These are phyloP conservation scores for Melanotus villosus DNA, from an alignment of 2,888 invertebrate genomes.

Conservation along the genomic window DNA sequence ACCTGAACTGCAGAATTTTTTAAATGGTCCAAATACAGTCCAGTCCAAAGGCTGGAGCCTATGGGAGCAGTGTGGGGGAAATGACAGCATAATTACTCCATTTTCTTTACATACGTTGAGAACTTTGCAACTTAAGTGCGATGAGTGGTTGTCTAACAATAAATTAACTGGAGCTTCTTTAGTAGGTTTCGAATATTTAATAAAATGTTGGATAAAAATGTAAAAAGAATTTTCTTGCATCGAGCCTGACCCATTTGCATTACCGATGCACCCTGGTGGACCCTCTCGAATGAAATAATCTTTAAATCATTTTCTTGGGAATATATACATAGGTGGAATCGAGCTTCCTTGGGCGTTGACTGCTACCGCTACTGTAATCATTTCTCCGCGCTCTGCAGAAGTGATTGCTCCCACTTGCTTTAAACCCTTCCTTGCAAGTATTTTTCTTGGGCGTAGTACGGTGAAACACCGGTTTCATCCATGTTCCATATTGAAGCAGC, in stretches of 20 bases:
- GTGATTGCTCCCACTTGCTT: slow-evolving; percentile 63
- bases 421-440: slow-evolving; percentile 60
- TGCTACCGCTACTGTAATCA: background rate
- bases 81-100: too few relatives aligned
- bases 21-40: too few relatives aligned
- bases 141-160: too few relatives aligned
- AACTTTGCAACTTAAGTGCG: too few relatives aligned
- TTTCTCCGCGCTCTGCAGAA: slow-evolving; percentile 59
- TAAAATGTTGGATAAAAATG: slow-evolving; percentile 3
- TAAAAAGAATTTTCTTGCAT: background rate
- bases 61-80: too few relatives aligned
- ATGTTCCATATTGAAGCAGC: slow-evolving; percentile 63
- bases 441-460: slow-evolving; percentile 61
- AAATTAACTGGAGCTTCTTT: too few relatives aligned
- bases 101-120: too few relatives aligned
- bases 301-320: background rate
- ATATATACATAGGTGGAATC: slow-evolving; percentile 2
- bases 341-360: background rate
- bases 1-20: too few relatives aligned
- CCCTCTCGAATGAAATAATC: slow-evolving; percentile 3
- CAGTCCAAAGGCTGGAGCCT: too few relatives aligned
- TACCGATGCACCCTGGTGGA: background rate
- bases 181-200: too few relatives aligned
- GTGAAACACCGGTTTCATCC: slow-evolving; percentile 63
- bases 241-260: background rate